These are phyloP conservation scores for Nomada ruficornis DNA, from an alignment of 2,888 invertebrate species.

Conservation along the genomic window DNA sequence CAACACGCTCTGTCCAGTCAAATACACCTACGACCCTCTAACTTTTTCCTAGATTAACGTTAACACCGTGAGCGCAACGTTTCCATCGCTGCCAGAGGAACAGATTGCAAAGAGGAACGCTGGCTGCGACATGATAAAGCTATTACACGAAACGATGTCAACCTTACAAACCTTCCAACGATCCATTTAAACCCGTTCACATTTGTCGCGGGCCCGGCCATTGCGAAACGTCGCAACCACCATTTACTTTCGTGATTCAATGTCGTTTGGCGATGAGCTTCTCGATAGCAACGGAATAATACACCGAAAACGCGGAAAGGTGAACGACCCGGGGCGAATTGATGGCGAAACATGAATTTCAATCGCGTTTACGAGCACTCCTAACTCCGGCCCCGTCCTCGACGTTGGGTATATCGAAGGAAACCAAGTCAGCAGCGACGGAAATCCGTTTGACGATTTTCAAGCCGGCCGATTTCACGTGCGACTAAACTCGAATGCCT, in stretches of 20 bases:
- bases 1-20: not conserved
- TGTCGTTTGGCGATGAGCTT: not conserved
- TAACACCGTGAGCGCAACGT: conserved; percentile 17
- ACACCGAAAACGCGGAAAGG: not conserved
- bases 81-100: conserved; percentile 31
- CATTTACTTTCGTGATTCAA: conserved; percentile 10
- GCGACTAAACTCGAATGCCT: conserved; percentile 14
- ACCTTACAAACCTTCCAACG: conserved; percentile 16
- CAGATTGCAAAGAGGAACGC: conserved; percentile 19
- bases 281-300: conserved; percentile 4
- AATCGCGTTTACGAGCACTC: not conserved
- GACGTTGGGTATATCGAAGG: not conserved
- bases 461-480: conserved; percentile 32
- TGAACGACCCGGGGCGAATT: not conserved
- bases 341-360: not conserved
- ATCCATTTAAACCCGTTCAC: conserved; percentile 33
- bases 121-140: conserved; percentile 44
- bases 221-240: not conserved
- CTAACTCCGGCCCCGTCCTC: not conserved
- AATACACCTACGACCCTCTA: not conserved
- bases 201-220: conserved; percentile 25
- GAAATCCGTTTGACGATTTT: conserved; percentile 46
- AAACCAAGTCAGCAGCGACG: not conserved
- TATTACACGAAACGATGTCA: conserved; percentile 37
- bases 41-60: conserved; percentile 18